These are phyloP conservation scores for Plecotus auritus DNA, from an alignment of 2,113 vertebrate genomes.

Conservation along the genomic window DNA sequence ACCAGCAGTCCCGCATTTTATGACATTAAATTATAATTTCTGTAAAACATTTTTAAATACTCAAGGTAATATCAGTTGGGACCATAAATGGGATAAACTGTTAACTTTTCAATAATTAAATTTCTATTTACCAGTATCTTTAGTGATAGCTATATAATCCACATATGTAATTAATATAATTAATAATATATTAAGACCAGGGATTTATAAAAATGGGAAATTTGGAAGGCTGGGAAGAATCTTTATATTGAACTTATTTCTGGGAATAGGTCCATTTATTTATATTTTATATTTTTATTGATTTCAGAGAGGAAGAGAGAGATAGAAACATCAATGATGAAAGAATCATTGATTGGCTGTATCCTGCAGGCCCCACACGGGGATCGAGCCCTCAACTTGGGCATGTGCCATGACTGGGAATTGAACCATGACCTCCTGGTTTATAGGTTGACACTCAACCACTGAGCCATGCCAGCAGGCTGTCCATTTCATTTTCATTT, in stretches of 20 bases:
- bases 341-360: no score
- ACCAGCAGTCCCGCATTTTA: background rate
- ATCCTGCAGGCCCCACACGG: no score
- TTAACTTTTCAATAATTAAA: background rate
- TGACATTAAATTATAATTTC: background rate
- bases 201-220: background rate
- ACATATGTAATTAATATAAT: background rate
- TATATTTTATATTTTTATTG: no score
- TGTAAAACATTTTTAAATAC: background rate
- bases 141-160: background rate
- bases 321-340: no score
- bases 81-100: background rate
- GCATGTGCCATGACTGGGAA: no score
- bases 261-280: background rate
- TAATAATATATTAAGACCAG: background rate
- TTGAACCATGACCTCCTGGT: no score
- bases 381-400: no score
- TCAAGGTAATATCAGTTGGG: background rate
- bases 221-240: background rate
- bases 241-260: background rate
- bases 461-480: no score
- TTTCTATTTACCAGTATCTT: background rate
- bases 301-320: no score
- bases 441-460: no score
- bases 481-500: constrained; percentile 1